Evolutionary conservation across 2,888 invertebrate genomes (phyloP).

Genomic region (Smittia sp.): DNA sequence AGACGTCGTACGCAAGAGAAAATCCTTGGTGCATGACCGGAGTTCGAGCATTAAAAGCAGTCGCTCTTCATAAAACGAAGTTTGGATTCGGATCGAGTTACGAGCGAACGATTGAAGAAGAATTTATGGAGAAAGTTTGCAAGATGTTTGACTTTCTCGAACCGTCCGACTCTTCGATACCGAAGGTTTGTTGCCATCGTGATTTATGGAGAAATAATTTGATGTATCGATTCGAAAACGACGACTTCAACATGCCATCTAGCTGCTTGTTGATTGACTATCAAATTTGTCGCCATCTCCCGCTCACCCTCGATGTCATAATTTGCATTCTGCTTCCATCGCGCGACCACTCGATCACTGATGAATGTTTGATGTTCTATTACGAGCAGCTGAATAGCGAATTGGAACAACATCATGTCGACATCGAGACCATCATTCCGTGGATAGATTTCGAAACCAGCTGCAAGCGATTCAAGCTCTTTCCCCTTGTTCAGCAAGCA

Average conservation of each 20-base stretch:
- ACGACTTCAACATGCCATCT: slow-evolving; percentile 43
- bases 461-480: slow-evolving; percentile 8
- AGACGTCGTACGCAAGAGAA: slow-evolving; percentile 30
- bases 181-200: slow-evolving; percentile 53
- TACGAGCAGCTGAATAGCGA: slow-evolving; percentile 26
- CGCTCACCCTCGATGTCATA: slow-evolving; percentile 50
- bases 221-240: slow-evolving; percentile 45
- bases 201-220: slow-evolving; percentile 47
- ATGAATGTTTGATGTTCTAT: slow-evolving; percentile 27
- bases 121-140: slow-evolving; percentile 11
- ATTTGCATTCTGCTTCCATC: slow-evolving; percentile 44
- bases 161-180: not conserved
- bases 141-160: slow-evolving; percentile 23
- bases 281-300: slow-evolving; percentile 50
- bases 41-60: slow-evolving; percentile 25
- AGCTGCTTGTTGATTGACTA: slow-evolving; percentile 51
- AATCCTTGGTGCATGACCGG: slow-evolving; percentile 41
- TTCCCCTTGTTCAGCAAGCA: slow-evolving; percentile 10
- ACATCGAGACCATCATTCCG: slow-evolving; percentile 2
- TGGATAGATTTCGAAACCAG: not conserved
- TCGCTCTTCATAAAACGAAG: slow-evolving; percentile 41
- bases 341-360: not conserved
- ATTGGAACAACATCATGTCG: not conserved
- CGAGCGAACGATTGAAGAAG: slow-evolving; percentile 2
- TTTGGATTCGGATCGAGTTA: slow-evolving; percentile 29